Evolutionary conservation across 2,797 vertebrate genomes (phyloP), one percentile per base, ranked within the genome.

Genomic region (Protonibea diacanthus): DNA sequence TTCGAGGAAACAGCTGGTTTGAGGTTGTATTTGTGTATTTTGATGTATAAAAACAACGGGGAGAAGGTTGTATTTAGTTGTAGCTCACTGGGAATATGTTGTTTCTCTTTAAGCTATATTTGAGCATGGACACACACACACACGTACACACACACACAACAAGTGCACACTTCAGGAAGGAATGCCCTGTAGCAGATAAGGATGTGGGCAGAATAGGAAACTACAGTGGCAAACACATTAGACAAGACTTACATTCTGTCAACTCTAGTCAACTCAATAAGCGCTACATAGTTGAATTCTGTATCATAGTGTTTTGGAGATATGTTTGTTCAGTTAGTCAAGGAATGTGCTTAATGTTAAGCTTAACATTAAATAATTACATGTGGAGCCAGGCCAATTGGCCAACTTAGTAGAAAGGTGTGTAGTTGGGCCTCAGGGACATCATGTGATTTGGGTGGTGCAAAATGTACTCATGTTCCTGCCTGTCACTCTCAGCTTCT

Each of bases 101-200:
- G 44, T 40, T 73, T 79, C 44, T 80, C 40, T 67, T n/a, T 76
- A 55, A 69, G 62, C 64, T 90, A 66, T 79, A 68, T 85, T 68
- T 86, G 47, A 81, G 56, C 45, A 25, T 25, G 45, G 8, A 44
- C 38, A 44, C 55, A 66, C 48, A 76, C 64, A 67, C 20, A 65
- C 61, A 75, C 40, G 60, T 55, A 45, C 40, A 63, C 12, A 49
- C 63, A 38, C 12, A 59, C 63, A 81, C 59, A 65, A 9, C 56
- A 53, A 49, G 65, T 58, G 53, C 57, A 60, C 42, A 72, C 75
- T 85, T 84, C 49, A 87, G 85, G 83, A 88, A 87, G 86, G 85
- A 92, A 91, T 90, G 72, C 68, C 44, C n/a, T 21, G 23, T 12
- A 61, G 73, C 61, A 72, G 89, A 91, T 88, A 90, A 86, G 81